phyloP scores from a whole-genome alignment of 2,113 vertebrate genomes.

The Madoqua kirkii region DNA sequence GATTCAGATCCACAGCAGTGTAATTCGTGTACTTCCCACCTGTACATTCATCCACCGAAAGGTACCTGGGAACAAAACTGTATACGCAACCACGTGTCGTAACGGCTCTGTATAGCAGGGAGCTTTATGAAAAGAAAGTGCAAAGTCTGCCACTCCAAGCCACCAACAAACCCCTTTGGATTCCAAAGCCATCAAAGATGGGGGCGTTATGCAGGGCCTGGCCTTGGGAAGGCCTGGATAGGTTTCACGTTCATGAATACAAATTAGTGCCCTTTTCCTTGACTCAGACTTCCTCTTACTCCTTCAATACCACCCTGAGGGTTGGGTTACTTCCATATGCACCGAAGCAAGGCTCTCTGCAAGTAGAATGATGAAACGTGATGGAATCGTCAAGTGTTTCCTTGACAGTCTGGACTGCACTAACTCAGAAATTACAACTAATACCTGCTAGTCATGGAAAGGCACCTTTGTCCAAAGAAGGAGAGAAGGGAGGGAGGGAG shows the following conservation, averaged over 20 bases:
- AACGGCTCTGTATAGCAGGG: background rate
- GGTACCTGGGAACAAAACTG: background rate
- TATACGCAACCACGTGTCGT: background rate
- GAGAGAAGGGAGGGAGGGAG: background rate
- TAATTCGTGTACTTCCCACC: background rate
- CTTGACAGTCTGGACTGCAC: background rate
- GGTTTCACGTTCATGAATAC: background rate
- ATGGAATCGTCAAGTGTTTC: background rate
- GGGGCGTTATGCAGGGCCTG: fast-evolving
- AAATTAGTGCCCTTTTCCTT: background rate
- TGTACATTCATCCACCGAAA: background rate
- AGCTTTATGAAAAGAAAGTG: background rate
- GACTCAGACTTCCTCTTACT: background rate
- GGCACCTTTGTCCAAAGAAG: background rate
- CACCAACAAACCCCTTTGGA: background rate
- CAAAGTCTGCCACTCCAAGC: background rate
- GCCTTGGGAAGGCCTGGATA: background rate
- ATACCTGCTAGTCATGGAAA: background rate
- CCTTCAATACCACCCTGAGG: background rate
- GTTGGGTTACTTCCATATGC: background rate
- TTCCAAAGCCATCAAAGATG: background rate
- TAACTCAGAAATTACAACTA: background rate
- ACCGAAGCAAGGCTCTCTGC: background rate
- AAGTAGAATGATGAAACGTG: background rate
- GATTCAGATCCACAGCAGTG: background rate